phyloP scores from a whole-genome alignment of 2,888 invertebrate species.

The Scaptomyza reducta region DNA sequence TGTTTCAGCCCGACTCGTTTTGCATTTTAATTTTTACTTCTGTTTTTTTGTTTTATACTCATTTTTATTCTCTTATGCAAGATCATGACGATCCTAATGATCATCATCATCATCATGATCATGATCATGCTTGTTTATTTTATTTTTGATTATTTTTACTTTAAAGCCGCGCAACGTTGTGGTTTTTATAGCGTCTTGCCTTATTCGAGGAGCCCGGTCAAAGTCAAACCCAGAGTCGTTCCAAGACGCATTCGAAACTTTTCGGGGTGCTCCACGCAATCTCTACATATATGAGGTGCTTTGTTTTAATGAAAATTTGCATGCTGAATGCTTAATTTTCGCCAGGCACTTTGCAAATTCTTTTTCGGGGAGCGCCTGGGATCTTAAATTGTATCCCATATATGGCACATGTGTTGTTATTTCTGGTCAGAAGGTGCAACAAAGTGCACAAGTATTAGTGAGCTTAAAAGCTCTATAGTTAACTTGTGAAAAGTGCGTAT shows the following conservation, averaged over 20 bases:
- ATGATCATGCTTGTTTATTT: constrained; percentile 60
- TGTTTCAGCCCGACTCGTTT: constrained; percentile 70
- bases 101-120: constrained; percentile 29
- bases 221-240: constrained; percentile 48
- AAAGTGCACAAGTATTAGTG: constrained; percentile 20
- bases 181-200: constrained; percentile 57
- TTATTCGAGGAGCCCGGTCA: constrained; percentile 69
- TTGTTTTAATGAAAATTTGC: constrained; percentile 73
- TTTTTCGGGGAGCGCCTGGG: constrained; percentile 38
- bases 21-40: constrained; percentile 78
- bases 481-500: not conserved
- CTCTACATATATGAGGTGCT: constrained; percentile 31
- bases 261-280: constrained; percentile 29
- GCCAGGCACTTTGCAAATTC: constrained; percentile 23
- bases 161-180: constrained; percentile 66
- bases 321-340: constrained; percentile 75
- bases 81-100: constrained; percentile 23
- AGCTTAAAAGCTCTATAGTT: constrained; percentile 28
- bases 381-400: not conserved
- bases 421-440: constrained; percentile 51
- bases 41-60: constrained; percentile 17
- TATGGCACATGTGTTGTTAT: not conserved
- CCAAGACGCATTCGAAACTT: constrained; percentile 52
- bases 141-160: constrained; percentile 79
- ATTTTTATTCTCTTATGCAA: constrained; percentile 14